Percentiles rank a stretch among this genome's conserved stretches.
Conservation (phyloP, 2,888 invertebrate species). For the Hypolimnas misippus region DNA sequence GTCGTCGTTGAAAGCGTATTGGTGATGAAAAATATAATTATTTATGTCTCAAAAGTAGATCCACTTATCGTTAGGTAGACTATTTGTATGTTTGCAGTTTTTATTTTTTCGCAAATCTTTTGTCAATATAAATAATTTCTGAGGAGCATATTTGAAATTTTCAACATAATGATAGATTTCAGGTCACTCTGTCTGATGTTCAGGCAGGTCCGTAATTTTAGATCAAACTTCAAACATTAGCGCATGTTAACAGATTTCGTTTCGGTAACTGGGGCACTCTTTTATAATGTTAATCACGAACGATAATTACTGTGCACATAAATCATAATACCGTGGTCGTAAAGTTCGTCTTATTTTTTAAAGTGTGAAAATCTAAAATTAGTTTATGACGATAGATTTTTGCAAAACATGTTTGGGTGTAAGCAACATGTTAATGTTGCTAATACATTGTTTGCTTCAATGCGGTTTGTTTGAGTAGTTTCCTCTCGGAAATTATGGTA, state of each 20-base stretch:
- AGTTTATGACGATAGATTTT: constrained; percentile 1
- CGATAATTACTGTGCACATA: constrained; percentile 29
- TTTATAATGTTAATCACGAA: constrained; percentile 34
- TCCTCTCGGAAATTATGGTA: not conserved
- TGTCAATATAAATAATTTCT: constrained; percentile 5
- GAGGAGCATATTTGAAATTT: constrained; percentile 4
- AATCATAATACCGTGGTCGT: constrained; percentile 30
- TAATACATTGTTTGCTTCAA: not conserved
- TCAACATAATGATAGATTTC: constrained; percentile 32
- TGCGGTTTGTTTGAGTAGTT: not conserved
- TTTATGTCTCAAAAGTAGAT: too few species aligned
- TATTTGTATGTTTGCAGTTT: too few species aligned
- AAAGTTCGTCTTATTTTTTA: not conserved
- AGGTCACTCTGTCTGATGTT: constrained; percentile 39
- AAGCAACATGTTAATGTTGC: not conserved
- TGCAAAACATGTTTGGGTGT: not conserved
- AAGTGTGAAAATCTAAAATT: constrained; percentile 1
- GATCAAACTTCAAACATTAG: constrained; percentile 42
- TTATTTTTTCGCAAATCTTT: not conserved
- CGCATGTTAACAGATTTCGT: constrained; percentile 36
- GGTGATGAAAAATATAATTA: too few species aligned
- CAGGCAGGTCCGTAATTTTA: constrained; percentile 39
- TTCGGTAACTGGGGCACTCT: constrained; percentile 37
- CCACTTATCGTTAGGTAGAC: too few species aligned
- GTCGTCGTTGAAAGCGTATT: too few species aligned